Evolutionary conservation across 2,113 vertebrate species (phyloP).

Genomic region (Scartelaos histophorus): DNA sequence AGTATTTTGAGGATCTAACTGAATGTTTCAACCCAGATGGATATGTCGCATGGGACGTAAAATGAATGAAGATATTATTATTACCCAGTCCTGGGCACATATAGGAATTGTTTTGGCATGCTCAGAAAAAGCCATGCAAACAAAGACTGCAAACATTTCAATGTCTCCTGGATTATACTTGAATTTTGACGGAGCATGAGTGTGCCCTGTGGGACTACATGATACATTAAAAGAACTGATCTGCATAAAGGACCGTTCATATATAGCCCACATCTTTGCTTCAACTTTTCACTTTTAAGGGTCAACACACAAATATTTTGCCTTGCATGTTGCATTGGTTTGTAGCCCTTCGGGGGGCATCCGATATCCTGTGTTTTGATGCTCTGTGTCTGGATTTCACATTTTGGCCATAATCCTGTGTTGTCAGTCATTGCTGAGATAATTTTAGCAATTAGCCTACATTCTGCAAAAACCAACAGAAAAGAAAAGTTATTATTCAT

Average conservation of each 20-base stretch:
- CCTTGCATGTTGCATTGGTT: not conserved
- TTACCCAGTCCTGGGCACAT: slow-evolving; percentile 56
- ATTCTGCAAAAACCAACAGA: not conserved
- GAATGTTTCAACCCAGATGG: slow-evolving; percentile 25
- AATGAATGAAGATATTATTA: slow-evolving; percentile 16
- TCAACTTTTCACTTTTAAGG: not conserved
- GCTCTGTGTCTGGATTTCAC: not conserved
- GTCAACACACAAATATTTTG: not conserved
- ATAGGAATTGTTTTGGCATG: slow-evolving; percentile 35
- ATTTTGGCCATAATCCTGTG: not conserved
- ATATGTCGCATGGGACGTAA: slow-evolving; percentile 29
- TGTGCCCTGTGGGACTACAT: slow-evolving; percentile 21
- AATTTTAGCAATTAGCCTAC: not conserved
- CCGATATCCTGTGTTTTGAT: no score
- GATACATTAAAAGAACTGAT: slow-evolving; percentile 25
- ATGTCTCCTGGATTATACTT: slow-evolving; percentile 80
- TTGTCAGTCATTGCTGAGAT: not conserved
- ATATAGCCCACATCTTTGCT: not conserved
- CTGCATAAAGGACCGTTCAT: slow-evolving; percentile 15
- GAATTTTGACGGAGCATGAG: slow-evolving; percentile 56
- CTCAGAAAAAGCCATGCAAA: slow-evolving; percentile 57
- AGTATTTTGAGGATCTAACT: slow-evolving; percentile 33
- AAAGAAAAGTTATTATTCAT: not conserved
- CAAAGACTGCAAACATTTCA: slow-evolving; percentile 40
- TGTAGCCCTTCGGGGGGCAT: not conserved